Evolutionary conservation across 2,888 invertebrate species (phyloP).

Genomic region (Cyclophora punctaria): DNA sequence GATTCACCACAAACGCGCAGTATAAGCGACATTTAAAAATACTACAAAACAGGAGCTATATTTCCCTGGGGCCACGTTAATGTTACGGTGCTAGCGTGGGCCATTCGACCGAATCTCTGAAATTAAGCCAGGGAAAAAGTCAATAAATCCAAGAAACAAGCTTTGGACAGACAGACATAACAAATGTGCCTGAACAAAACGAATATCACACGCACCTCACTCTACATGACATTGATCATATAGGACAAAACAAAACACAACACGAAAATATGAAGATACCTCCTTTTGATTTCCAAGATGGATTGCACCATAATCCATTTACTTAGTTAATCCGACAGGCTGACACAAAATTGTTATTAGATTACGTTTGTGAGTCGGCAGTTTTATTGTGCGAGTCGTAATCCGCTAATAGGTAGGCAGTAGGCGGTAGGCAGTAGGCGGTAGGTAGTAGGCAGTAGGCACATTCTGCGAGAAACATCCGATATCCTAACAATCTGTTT

Average conservation of each 20-base stretch:
- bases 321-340: conserved; percentile 19
- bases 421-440: too few relatives aligned
- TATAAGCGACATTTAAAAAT: conserved; percentile 42
- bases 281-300: conserved; percentile 31
- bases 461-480: too few relatives aligned
- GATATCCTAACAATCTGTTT: too few relatives aligned
- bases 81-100: conserved; percentile 64
- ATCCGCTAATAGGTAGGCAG: conserved; percentile 7
- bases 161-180: conserved; percentile 46
- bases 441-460: too few relatives aligned
- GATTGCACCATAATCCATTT: conserved; percentile 15
- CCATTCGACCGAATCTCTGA: conserved; percentile 71
- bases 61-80: conserved; percentile 68
- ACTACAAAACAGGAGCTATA: conserved; percentile 61
- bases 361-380: conserved; percentile 23
- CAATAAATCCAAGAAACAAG: conserved; percentile 65
- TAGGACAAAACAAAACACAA: background rate
- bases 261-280: conserved; percentile 29
- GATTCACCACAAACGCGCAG: conserved; percentile 20
- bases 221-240: background rate
- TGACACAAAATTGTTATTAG: conserved; percentile 25
- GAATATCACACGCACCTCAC: conserved; percentile 1
- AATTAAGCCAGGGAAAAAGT: conserved; percentile 69
- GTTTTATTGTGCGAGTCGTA: conserved; percentile 18
- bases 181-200: conserved; percentile 44